phyloP scores from a whole-genome alignment of 2,797 vertebrate species.

The Acanthiza pusilla region DNA sequence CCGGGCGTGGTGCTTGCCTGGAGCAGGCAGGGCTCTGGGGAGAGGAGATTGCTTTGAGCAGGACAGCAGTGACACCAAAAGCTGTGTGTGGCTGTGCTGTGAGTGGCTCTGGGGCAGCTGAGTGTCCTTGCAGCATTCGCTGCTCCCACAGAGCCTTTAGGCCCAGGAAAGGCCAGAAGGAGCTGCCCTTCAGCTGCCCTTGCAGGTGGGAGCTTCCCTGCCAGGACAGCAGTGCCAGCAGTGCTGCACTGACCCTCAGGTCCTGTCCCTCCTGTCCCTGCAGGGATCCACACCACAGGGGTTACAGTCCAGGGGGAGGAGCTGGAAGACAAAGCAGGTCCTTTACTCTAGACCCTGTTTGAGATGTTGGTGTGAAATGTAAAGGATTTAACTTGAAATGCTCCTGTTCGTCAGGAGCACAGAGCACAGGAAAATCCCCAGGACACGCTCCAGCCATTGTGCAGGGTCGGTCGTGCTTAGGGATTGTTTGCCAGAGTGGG shows the following conservation, averaged over 20 bases:
- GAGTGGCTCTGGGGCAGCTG: neutral
- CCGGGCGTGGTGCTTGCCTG: neutral
- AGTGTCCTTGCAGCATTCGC: fast-evolving
- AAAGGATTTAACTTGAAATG: neutral
- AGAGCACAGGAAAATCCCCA: neutral
- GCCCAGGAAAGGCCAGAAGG: neutral
- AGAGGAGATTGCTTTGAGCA: neutral
- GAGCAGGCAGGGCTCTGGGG: neutral
- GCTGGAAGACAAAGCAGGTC: neutral
- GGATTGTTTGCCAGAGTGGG: neutral
- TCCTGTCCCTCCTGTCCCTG: neutral
- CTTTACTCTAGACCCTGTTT: neutral
- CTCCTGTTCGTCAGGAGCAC: neutral
- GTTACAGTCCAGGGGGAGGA: neutral
- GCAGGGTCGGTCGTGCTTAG: neutral
- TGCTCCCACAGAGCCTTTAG: neutral
- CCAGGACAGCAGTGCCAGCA: neutral
- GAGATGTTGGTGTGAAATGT: neutral
- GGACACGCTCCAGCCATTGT: neutral
- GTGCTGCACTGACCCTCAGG: neutral
- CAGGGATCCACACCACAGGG: neutral
- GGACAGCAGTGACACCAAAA: neutral
- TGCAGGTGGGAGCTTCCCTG: neutral
- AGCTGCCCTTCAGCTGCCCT: neutral
- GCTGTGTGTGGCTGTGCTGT: neutral